Conservation (phyloP, 2,113 vertebrate genomes). For the Murina feae region DNA sequence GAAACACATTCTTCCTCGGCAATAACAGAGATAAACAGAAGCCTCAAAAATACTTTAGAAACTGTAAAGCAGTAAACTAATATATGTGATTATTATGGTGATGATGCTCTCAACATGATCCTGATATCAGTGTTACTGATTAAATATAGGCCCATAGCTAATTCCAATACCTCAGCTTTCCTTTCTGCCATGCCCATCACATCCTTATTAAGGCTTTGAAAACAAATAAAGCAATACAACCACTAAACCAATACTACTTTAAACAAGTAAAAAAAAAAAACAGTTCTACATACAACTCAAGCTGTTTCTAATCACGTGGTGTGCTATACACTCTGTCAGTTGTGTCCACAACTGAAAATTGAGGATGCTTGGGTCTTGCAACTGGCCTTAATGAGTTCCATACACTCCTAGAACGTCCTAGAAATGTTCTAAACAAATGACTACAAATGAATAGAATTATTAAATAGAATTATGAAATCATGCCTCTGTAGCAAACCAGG, state of each 20-base stretch:
- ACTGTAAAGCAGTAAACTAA: neutral
- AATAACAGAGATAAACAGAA: neutral
- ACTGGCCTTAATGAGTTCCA: conserved; percentile 11
- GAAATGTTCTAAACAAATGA: neutral
- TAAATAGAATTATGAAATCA: conserved; percentile 5
- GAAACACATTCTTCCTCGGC: neutral
- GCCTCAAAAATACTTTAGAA: neutral
- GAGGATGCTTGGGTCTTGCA: neutral
- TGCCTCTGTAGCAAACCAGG: neutral
- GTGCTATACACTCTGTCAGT: neutral
- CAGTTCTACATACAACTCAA: neutral
- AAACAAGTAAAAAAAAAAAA: conserved; percentile 15
- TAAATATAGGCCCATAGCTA: neutral
- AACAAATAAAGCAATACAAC: neutral
- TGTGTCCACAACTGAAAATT: conserved; percentile 1
- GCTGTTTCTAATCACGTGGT: conserved; percentile 4
- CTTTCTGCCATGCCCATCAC: neutral
- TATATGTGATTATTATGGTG: neutral
- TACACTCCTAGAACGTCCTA: neutral
- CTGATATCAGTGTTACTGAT: neutral
- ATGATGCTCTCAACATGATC: neutral
- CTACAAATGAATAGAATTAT: conserved; percentile 17
- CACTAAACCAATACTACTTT: neutral
- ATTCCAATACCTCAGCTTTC: neutral
- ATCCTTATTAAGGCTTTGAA: neutral